These are phyloP conservation scores for Drosophila erecta DNA, from an alignment of 1,140 invertebrate genomes.

Conservation along the genomic window DNA sequence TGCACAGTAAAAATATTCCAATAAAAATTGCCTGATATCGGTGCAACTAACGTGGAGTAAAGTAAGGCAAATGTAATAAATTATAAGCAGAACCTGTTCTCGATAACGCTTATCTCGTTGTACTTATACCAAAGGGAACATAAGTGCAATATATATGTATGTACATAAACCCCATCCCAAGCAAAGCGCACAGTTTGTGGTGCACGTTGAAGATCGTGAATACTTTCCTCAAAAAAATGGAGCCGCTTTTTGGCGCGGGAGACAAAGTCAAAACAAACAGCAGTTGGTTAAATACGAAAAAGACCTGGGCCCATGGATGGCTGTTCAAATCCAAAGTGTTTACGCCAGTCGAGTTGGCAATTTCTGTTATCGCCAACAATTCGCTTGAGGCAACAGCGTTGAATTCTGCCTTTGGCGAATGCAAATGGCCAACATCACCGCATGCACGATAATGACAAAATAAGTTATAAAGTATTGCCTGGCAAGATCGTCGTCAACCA, in stretches of 20 bases:
- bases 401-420: constrained; percentile 25
- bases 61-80: constrained; percentile 16
- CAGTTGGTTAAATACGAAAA: constrained; percentile 37
- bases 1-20: neutral
- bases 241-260: constrained; percentile 15
- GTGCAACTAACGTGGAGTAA: neutral
- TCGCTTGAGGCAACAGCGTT: constrained; percentile 1
- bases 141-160: constrained; percentile 16
- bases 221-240: constrained; percentile 16
- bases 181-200: neutral
- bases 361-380: constrained; percentile 42
- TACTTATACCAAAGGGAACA: neutral
- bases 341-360: constrained; percentile 36
- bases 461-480: neutral
- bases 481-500: neutral
- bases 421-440: constrained; percentile 27
- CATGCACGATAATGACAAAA: constrained; percentile 4
- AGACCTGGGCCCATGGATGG: neutral
- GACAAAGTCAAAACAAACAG: constrained; percentile 16
- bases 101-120: constrained; percentile 39
- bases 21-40: neutral
- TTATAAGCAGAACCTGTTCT: constrained; percentile 19
- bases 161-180: neutral
- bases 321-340: constrained; percentile 19
- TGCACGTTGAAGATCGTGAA: neutral